phyloP scores from a whole-genome alignment of 2,113 vertebrate genomes.

The Fregetta grallaria region DNA sequence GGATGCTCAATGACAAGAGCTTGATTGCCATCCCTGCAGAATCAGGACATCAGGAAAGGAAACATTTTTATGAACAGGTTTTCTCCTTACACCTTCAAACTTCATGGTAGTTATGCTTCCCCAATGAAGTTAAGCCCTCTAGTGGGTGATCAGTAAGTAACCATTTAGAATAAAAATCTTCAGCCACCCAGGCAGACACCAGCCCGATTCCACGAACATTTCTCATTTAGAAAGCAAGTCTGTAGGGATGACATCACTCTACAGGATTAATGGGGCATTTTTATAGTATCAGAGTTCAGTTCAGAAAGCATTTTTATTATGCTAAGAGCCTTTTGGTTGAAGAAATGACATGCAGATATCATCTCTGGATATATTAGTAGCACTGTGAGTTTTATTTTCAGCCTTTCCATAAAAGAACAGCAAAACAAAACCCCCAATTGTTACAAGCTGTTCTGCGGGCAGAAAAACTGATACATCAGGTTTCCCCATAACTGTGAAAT shows the following conservation, averaged over 20 bases:
- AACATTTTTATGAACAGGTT: background rate
- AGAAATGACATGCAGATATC: background rate
- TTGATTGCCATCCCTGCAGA: background rate
- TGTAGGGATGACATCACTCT: background rate
- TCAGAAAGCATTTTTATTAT: conserved; percentile 25
- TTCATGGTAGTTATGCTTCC: background rate
- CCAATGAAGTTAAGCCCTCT: conserved; percentile 21
- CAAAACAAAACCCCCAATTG: background rate
- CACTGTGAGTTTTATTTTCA: conserved; percentile 39
- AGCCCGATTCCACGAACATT: background rate
- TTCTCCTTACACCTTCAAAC: background rate
- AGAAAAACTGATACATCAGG: background rate
- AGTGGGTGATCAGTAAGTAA: background rate
- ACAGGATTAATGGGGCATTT: background rate
- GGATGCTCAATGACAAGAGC: background rate
- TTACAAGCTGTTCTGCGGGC: background rate
- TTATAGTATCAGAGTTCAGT: background rate
- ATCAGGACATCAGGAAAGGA: background rate
- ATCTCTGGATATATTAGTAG: conserved; percentile 9
- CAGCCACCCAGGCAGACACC: background rate
- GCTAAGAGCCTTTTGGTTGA: background rate
- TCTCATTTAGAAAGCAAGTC: background rate
- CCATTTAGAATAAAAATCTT: background rate
- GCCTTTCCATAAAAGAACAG: background rate
- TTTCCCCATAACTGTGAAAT: background rate